A percentile compares a stretch with the other conserved stretches of the same genome.
Evolutionary conservation across 2,888 invertebrate genomes (phyloP).

Genomic region (Sphaerophoria taeniata): DNA sequence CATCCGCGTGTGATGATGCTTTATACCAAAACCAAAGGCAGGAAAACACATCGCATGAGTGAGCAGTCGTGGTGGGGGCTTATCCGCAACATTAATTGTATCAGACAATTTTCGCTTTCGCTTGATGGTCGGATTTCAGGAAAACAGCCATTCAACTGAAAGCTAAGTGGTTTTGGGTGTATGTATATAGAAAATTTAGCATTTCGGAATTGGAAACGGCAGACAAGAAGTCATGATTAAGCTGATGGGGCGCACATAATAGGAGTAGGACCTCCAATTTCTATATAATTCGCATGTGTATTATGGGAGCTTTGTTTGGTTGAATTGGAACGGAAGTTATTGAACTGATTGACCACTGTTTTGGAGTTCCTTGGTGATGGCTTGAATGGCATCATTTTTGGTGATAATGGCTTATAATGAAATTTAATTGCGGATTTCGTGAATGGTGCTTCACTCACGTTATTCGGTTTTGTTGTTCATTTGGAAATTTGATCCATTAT

Average conservation of each 20-base stretch:
- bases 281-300: too few relatives aligned
- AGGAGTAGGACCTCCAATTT: too few relatives aligned
- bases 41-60: neutral
- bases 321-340: conserved; percentile 24
- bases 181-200: conserved; percentile 33
- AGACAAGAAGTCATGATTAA: conserved; percentile 7
- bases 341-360: conserved; percentile 56
- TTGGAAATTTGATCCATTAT: neutral
- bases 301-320: neutral
- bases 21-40: neutral
- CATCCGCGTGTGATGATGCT: neutral
- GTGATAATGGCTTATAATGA: neutral
- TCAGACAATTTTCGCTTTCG: conserved; percentile 62
- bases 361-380: conserved; percentile 26
- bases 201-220: conserved; percentile 12
- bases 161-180: conserved; percentile 64
- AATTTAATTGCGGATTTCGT: conserved; percentile 22
- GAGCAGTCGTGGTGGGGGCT: neutral
- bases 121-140: conserved; percentile 44
- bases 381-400: conserved; percentile 6
- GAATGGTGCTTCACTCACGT: neutral
- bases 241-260: neutral
- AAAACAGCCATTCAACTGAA: conserved; percentile 58
- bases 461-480: neutral
- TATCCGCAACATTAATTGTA: conserved; percentile 64